Evolutionary conservation across 1,140 invertebrate genomes (phyloP).

Genomic region (Sinonovacula constricta): DNA sequence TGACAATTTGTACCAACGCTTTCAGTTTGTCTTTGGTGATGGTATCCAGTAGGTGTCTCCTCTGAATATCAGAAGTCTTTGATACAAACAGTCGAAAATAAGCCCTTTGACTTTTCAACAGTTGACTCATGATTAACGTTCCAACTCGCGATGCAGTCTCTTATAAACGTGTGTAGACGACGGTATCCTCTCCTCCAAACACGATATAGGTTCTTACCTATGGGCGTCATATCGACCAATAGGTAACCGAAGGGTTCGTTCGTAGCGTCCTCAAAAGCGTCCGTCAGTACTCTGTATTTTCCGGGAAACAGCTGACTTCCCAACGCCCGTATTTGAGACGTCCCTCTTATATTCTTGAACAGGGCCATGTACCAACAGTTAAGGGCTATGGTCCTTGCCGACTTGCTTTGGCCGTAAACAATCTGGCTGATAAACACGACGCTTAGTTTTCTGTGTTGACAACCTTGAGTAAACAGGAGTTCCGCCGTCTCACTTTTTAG

Average conservation of each 20-base stretch:
- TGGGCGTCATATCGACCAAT: constrained; percentile 11
- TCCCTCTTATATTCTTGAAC: constrained; percentile 23
- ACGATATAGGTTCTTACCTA: neutral
- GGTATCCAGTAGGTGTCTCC: neutral
- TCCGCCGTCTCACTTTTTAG: constrained; percentile 5
- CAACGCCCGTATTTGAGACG: constrained; percentile 2
- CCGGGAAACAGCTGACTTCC: constrained; percentile 35
- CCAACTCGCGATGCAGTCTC: neutral
- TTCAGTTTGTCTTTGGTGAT: neutral
- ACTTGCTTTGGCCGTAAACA: constrained; percentile 7
- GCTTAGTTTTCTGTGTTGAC: constrained; percentile 14
- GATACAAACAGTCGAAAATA: neutral
- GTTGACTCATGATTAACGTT: neutral
- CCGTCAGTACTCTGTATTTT: neutral
- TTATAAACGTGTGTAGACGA: neutral
- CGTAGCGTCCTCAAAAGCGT: constrained; percentile 15
- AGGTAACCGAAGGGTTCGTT: neutral
- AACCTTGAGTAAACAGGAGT: constrained; percentile 40
- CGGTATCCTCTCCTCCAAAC: constrained; percentile 3
- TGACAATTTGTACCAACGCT: neutral
- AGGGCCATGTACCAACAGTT: constrained; percentile 23
- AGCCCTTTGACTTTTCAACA: neutral
- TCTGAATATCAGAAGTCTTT: neutral
- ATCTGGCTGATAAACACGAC: constrained; percentile 35
- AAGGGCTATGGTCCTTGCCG: constrained; percentile 20